Conservation (phyloP, 2,797 vertebrate species). For the Nyctibius grandis region DNA sequence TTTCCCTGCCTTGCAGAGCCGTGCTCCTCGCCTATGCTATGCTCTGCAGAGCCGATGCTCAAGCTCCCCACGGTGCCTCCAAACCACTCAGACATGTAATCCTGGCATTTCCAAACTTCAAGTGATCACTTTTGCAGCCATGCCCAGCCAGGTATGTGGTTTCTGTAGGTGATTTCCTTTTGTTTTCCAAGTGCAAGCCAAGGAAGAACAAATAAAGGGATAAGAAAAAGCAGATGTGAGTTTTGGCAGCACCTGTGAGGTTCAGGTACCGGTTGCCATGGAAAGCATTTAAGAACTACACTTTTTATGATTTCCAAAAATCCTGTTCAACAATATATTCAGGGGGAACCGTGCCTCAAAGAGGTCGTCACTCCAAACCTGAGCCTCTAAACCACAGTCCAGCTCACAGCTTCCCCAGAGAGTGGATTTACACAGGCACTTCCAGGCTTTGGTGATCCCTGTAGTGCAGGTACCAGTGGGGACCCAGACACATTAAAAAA, state of each 20-base stretch:
- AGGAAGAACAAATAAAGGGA: background rate
- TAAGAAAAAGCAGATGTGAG: background rate
- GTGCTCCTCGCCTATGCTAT: rapidly evolving
- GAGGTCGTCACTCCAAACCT: background rate
- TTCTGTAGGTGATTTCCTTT: background rate
- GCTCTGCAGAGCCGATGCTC: rapidly evolving
- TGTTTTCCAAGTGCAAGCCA: background rate
- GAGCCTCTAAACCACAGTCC: background rate
- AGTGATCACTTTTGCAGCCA: rapidly evolving
- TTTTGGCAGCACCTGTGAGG: background rate
- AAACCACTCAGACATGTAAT: no score
- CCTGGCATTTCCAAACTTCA: background rate
- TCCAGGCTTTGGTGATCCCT: background rate
- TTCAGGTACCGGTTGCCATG: background rate
- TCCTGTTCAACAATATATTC: background rate
- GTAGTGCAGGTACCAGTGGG: background rate
- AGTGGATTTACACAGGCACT: background rate
- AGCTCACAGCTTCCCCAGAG: background rate
- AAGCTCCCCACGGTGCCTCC: rapidly evolving
- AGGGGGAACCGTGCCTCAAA: background rate
- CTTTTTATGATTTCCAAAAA: background rate
- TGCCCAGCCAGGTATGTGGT: background rate
- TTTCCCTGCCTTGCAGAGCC: background rate
- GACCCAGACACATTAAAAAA: background rate
- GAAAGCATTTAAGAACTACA: background rate